Base-by-base conservation (phyloP, 2,113 vertebrate species). In the Cathartes aura region DNA sequence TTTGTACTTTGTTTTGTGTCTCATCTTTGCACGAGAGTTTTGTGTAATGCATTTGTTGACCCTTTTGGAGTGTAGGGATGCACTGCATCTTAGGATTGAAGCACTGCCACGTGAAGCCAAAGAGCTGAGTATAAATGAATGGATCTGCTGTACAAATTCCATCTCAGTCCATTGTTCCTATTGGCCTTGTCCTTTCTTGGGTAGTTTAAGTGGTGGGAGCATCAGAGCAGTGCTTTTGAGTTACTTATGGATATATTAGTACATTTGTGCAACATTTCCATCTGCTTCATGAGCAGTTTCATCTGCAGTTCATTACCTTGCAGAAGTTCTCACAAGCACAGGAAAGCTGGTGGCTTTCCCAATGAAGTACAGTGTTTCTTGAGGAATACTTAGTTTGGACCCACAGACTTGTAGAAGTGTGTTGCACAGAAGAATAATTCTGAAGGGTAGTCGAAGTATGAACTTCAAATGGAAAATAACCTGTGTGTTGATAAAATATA, bases 241-340 rank as follows among this genome's bases (percentile, higher is more conserved):
- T 7, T 82, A 43, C 0, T 0, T 59, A 14, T 47, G 71, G 62
- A 59, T 73, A 29, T 0, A 1, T 32, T 48, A 32, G 42, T 62
- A 53, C 34, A 40, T 78, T 73, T 87, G 42, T 66, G 52, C 52
- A 40, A 5, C 5, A 5, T 79, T 87, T 89, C 29, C 23, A 7
- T 48, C n/a, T 81, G n/a, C 43, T 87, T 92, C 24, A 42, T 75
- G 29, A 63, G 34, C 26, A 48, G 13, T 64, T 76, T 75, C 38
- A 24, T n/a, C n/a, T 82, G 24, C 32, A 67, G 32, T 48, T 83
- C 38, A 8, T n/a, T 24, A 20, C 47, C 17, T 88, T 95, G 71
- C 21, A 48, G 18, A 67, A 60, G 23, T 40, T 84, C 27, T 89
- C 13, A 82, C 15, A 56, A 86, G 50, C 15, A 47, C 27, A 30